These are phyloP conservation scores for Peromyscus aztecus DNA, from an alignment of 2,797 vertebrate species.

Conservation along the genomic window DNA sequence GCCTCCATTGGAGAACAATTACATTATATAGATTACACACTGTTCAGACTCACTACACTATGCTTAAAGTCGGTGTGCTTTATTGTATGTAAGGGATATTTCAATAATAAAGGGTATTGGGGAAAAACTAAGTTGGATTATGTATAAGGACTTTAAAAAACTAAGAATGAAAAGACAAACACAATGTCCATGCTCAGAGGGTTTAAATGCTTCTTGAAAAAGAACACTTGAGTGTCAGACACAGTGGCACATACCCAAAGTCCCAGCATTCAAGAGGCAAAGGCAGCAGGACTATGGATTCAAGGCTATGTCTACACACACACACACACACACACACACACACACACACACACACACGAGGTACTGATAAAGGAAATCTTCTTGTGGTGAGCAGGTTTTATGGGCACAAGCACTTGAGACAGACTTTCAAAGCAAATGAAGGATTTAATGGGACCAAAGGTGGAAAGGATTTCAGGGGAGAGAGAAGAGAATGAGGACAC, in stretches of 20 bases:
- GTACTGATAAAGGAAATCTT: neutral
- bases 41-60: neutral
- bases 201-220: slow-evolving; percentile 16
- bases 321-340: no score
- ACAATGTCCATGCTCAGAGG: neutral
- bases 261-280: neutral
- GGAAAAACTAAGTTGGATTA: neutral
- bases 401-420: neutral
- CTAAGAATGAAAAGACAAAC: slow-evolving; percentile 36
- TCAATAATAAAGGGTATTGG: slow-evolving; percentile 51
- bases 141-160: slow-evolving; percentile 43
- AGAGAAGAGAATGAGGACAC: neutral
- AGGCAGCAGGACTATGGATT: neutral
- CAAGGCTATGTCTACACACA: neutral
- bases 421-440: slow-evolving; percentile 38
- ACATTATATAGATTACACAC: neutral
- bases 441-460: neutral
- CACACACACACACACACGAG: no score
- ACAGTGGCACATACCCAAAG: neutral
- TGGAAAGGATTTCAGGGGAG: neutral
- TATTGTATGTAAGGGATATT: slow-evolving; percentile 2
- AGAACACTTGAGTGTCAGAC: neutral
- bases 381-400: slow-evolving; percentile 17
- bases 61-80: slow-evolving; percentile 16
- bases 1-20: neutral